phyloP scores from a whole-genome alignment of 2,797 vertebrate species.

The Myripristis jacobus region DNA sequence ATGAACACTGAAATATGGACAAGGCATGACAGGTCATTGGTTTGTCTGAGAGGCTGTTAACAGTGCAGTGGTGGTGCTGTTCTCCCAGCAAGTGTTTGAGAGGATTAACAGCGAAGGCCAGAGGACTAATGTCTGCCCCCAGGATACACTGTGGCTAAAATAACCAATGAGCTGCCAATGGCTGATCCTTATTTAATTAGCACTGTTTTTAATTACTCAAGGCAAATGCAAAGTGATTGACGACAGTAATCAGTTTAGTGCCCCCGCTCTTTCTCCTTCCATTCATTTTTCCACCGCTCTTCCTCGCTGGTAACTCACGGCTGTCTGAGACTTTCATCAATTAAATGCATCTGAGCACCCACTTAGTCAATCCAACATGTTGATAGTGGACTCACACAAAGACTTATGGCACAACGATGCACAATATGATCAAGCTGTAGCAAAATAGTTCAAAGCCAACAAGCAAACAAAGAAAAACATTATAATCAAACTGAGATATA shows the following conservation, averaged over 20 bases:
- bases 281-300: slow-evolving; percentile 19
- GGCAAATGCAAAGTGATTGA: slow-evolving; percentile 60
- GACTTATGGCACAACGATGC: neutral
- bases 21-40: neutral
- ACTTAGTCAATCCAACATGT: slow-evolving; percentile 10
- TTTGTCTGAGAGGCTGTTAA: neutral
- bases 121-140: slow-evolving; percentile 26
- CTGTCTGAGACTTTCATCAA: slow-evolving; percentile 16
- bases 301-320: slow-evolving; percentile 10
- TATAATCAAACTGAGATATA: neutral
- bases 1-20: slow-evolving; percentile 1
- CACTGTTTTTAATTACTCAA: slow-evolving; percentile 66
- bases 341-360: slow-evolving; percentile 15
- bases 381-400: slow-evolving; percentile 2
- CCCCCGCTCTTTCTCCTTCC: slow-evolving; percentile 4
- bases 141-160: slow-evolving; percentile 35
- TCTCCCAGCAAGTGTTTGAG: slow-evolving; percentile 12
- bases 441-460: neutral
- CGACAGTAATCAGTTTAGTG: slow-evolving; percentile 56
- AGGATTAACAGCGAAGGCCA: slow-evolving; percentile 35
- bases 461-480: slow-evolving; percentile 2
- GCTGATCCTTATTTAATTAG: slow-evolving; percentile 59
- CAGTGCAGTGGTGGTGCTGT: neutral
- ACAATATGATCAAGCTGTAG: neutral
- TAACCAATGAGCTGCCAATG: slow-evolving; percentile 55